phyloP scores from a whole-genome alignment of 2,113 vertebrate species.

The Seriola aureovittata region DNA sequence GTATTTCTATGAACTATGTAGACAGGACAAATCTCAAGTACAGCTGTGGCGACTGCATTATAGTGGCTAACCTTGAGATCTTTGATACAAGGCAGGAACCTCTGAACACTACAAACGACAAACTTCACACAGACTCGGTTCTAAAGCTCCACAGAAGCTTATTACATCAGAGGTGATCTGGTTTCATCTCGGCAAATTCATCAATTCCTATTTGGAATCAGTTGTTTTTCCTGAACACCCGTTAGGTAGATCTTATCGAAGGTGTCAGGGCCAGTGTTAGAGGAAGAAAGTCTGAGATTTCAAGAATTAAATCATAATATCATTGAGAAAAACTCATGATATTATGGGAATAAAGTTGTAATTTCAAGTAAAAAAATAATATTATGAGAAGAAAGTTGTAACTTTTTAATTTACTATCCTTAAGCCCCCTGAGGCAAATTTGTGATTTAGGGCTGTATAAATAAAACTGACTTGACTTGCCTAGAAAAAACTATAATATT shows the following conservation, averaged over 20 bases:
- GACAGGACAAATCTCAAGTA: constrained; percentile 47
- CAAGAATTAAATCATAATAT: neutral
- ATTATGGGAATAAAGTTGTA: neutral
- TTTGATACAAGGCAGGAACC: constrained; percentile 33
- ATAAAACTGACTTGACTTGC: neutral
- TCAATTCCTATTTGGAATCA: constrained; percentile 75
- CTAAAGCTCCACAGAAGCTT: constrained; percentile 80
- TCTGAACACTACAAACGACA: constrained; percentile 43
- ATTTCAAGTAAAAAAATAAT: neutral
- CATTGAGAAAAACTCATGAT: neutral
- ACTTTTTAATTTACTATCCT: neutral
- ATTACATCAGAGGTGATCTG: constrained; percentile 56
- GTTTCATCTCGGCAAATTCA: constrained; percentile 52
- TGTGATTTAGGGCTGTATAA: neutral
- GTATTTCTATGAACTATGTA: constrained; percentile 41
- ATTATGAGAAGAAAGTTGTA: neutral
- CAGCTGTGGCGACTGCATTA: constrained; percentile 49
- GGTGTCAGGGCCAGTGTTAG: constrained; percentile 31
- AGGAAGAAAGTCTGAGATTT: neutral
- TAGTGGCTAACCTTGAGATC: constrained; percentile 69
- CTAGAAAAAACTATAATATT: neutral
- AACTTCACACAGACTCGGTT: constrained; percentile 56
- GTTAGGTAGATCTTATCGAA: constrained; percentile 31
- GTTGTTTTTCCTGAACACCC: constrained; percentile 55
- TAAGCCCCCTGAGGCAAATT: neutral